Conservation (phyloP, 92 coral and sea anemone genomes). For the Blastomussa wellsi region DNA sequence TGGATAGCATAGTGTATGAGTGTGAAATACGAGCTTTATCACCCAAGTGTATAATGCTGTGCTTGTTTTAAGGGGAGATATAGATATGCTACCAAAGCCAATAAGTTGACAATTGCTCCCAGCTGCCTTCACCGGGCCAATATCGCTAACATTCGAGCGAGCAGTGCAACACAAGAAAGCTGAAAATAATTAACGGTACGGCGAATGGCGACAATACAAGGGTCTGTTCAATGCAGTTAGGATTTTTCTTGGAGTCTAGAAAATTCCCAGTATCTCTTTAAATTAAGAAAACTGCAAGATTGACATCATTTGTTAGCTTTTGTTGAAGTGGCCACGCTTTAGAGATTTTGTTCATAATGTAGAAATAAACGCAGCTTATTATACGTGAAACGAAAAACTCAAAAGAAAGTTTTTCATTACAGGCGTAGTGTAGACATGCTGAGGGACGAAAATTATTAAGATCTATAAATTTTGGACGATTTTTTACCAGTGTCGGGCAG, state of each 20-base stretch:
- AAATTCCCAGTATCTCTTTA: background rate
- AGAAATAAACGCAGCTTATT: background rate
- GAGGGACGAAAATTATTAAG: too few species aligned
- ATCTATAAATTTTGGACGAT: background rate
- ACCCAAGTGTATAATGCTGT: conserved; percentile 16
- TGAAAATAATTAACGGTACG: background rate
- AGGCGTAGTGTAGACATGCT: too few species aligned
- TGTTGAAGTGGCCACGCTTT: background rate
- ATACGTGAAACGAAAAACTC: too few species aligned
- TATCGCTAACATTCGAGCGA: background rate
- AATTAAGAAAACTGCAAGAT: background rate
- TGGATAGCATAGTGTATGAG: background rate
- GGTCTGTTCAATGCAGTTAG: background rate
- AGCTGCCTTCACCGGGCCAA: conserved; percentile 16
- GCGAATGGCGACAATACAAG: background rate
- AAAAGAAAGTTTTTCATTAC: too few species aligned
- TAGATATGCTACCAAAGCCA: conserved; percentile 20
- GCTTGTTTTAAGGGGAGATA: conserved; percentile 18
- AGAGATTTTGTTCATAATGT: background rate
- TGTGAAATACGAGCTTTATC: conserved; percentile 13
- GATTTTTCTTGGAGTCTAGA: background rate
- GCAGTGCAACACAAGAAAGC: background rate
- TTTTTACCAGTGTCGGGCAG: background rate
- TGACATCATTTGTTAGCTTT: background rate
- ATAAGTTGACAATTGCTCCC: background rate